Base-by-base conservation (phyloP, 2,888 invertebrate genomes). In the Margaritifera margaritifera region DNA sequence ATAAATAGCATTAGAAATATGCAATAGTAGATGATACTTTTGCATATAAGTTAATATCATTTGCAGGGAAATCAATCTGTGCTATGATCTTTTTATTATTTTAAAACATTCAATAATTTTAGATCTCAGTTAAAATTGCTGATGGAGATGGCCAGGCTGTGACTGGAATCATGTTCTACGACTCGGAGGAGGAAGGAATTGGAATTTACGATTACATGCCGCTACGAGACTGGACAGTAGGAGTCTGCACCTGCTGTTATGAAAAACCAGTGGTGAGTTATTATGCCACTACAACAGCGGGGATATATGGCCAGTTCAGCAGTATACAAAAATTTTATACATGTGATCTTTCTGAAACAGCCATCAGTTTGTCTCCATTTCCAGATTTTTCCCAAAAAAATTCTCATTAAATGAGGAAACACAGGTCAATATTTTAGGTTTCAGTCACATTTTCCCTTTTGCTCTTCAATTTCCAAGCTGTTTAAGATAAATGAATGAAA, bases 111-210 rank as follows among this genome's bases (percentile, higher is more conserved):
- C 24, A 31, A 27, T n/a, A 52, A 25, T 56, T 56, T 18, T 27
- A 74, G 74, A 15, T 74, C n/a, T 55, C 64, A 18, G 62, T 71
- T 1, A 53, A 61, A 20, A 66, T 71, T 20, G 74, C 71, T 31
- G 58, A 69, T 62, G 71, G 71, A 20, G 68, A 64, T 20, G 74
- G 74, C 22, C n/a, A 53, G 42, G 74, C 74, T n/a, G 74, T 71
- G n/a, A 74, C 74, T 27, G 74, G 74, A 4, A 64, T 74, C 6
- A 74, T 71, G 42, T 74, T 74, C 51, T 74, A 69, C 64, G 74
- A 74, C 66, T 68, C 71, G 0, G 66, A 57, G 4, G 57, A 64
- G 11, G 52, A 58, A 51, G 71, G 71, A 22, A 60, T 74, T 19
- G 68, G 71, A 31, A 27, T 74, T 2, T 71, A 62, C 51, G 66